Evolutionary conservation across 2,113 vertebrate species (phyloP), one percentile per base, ranked within the genome.

Genomic region (Silurus asotus): DNA sequence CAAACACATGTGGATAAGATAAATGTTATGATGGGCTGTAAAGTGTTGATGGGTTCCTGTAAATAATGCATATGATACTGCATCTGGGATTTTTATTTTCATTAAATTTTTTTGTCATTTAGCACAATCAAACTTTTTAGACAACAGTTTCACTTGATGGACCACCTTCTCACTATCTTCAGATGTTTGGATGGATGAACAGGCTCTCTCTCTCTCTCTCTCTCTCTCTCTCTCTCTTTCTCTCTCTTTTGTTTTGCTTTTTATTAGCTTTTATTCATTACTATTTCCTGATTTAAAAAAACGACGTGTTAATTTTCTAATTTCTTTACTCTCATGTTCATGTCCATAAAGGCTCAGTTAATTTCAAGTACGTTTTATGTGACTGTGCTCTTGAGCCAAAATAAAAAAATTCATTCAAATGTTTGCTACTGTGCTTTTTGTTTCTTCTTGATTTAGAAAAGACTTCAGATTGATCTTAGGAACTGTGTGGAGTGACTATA

Each of bases 331-430:
- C 86, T 62, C n/a, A 45, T 25, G 88, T 92, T 91, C 90, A 92
- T 93, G 92, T 45, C 82, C 87, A 88, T 90, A 87, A 85, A 88
- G 89, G 45, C 83, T 93, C 91, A 89, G 88, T 85, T 86, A 87
- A 86, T 89, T 92, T 93, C 82, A 91, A 90, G 86, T 83, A 85
- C 86, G 87, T 93, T 92, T 92, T 89, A 89, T 90, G 88, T 93
- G 92, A 92, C 90, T 93, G 90, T 93, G 90, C 91, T 91, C 89
- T 94, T 93, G 92, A 82, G 77, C 77, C 77, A 80, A 80, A 80
- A 37, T 37, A 37, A 37, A 61, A 80, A 80, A 80, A 28, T 19
- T 5, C 53, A n/a, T 45, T 17, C 56, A 61, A 61, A 80, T 59
- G 85, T 83, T 87, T 81, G 15, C 62, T 78, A 6, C 76, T 1